phyloP scores from a whole-genome alignment of 1,140 invertebrate genomes.

The Brachionus plicatilis region DNA sequence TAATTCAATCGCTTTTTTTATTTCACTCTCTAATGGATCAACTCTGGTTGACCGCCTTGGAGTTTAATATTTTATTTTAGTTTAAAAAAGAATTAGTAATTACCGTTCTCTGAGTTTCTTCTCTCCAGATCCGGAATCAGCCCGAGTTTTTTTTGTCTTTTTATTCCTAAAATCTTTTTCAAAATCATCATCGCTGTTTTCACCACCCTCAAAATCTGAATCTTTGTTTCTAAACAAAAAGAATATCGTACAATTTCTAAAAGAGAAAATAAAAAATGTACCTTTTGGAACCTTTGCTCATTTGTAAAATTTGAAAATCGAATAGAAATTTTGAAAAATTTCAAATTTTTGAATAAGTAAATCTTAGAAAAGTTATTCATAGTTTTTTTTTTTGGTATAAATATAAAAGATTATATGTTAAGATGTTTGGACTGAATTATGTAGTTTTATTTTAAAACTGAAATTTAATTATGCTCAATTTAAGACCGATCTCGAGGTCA shows the following conservation, averaged over 20 bases:
- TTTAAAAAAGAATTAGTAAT: background rate
- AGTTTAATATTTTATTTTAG: background rate
- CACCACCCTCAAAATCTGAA: background rate
- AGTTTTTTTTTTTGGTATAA: background rate
- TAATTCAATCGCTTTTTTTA: slow-evolving; percentile 29
- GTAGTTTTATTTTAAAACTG: background rate
- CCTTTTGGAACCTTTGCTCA: slow-evolving; percentile 35
- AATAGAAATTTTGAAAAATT: background rate
- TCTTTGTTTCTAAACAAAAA: background rate
- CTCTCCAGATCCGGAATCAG: background rate
- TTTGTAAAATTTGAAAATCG: background rate
- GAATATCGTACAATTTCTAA: background rate
- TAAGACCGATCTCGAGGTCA: background rate
- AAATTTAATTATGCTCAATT: background rate
- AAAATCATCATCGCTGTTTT: slow-evolving; percentile 11
- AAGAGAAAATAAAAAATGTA: background rate
- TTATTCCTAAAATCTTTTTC: slow-evolving; percentile 30
- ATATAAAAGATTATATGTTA: background rate
- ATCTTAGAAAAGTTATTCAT: background rate
- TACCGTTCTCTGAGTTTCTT: background rate
- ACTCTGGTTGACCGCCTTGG: background rate
- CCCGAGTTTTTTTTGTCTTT: background rate
- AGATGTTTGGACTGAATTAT: background rate
- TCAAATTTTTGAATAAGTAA: background rate
- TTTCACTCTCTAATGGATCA: background rate